Evolutionary conservation across 1,140 invertebrate genomes (phyloP).

Genomic region (Copidosoma floridanum): DNA sequence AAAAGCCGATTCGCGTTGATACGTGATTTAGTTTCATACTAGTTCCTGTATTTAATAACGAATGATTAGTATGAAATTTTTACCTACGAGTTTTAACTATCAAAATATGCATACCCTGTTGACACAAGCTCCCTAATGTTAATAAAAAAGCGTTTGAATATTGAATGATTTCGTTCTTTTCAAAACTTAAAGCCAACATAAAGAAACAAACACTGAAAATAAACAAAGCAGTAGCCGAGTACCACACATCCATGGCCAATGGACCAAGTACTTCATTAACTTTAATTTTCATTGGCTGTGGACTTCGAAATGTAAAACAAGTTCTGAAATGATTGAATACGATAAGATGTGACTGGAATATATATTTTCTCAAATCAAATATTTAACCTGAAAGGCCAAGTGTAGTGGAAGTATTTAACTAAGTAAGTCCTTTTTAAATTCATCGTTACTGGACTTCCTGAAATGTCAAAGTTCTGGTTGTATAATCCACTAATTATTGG

Average conservation of each 20-base stretch:
- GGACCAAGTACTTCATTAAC: constrained; percentile 27
- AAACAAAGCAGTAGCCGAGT: constrained; percentile 7
- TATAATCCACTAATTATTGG: not conserved
- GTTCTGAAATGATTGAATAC: too few species aligned
- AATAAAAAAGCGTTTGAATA: constrained; percentile 7
- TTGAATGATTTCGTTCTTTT: not conserved
- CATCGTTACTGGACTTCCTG: constrained; percentile 5
- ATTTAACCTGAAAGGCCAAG: constrained; percentile 15
- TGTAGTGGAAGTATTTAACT: not conserved
- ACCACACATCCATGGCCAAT: constrained; percentile 30
- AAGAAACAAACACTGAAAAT: constrained; percentile 9
- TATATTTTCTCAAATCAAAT: too few species aligned
- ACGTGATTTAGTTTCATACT: not conserved
- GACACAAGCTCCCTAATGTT: not conserved
- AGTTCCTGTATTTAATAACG: not conserved
- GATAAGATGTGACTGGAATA: too few species aligned
- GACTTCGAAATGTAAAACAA: constrained; percentile 36
- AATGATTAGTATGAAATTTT: too few species aligned
- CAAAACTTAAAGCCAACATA: not conserved
- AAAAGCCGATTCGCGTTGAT: constrained; percentile 34
- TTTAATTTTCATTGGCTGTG: constrained; percentile 23
- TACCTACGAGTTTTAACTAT: too few species aligned
- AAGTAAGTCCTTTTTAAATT: not conserved
- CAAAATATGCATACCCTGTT: constrained; percentile 3
- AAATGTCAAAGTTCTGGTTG: not conserved